These are phyloP conservation scores for Calosoma granatense DNA, from an alignment of 1,140 invertebrate species.

Conservation along the genomic window DNA sequence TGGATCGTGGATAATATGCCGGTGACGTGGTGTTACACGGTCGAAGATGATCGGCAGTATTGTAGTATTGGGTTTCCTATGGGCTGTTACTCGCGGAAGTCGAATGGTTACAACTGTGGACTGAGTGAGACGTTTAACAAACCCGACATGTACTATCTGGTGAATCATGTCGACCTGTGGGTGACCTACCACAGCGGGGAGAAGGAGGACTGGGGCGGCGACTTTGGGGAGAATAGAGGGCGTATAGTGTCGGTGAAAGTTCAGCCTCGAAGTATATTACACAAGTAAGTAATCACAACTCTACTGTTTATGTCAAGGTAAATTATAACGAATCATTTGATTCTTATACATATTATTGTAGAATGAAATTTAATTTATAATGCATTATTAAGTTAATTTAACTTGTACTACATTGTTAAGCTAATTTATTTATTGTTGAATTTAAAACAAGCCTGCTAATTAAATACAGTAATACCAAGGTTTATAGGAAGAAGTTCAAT, in stretches of 20 bases:
- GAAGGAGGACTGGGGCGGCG: conserved; percentile 72
- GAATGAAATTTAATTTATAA: too few relatives aligned
- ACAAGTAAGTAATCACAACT: conserved; percentile 17
- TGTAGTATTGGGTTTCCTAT: conserved; percentile 95
- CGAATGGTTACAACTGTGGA: neutral
- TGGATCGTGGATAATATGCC: conserved; percentile 99
- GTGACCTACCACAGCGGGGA: conserved; percentile 87
- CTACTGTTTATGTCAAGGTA: too few relatives aligned
- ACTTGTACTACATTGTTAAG: too few relatives aligned
- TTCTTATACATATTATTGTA: too few relatives aligned
- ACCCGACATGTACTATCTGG: conserved; percentile 71
- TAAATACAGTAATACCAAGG: too few relatives aligned
- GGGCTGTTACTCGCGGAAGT: conserved; percentile 74
- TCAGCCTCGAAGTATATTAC: conserved; percentile 28
- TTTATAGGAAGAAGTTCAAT: too few relatives aligned
- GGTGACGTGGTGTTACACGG: conserved; percentile 85
- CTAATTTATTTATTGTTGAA: too few relatives aligned
- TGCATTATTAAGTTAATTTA: too few relatives aligned
- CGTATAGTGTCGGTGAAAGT: conserved; percentile 77
- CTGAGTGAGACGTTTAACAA: conserved; percentile 39
- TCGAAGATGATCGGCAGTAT: conserved; percentile 65
- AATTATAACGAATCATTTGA: too few relatives aligned
- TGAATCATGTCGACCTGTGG: conserved; percentile 92
- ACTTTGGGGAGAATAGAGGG: conserved; percentile 68
- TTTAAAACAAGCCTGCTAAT: too few relatives aligned